Evolutionary conservation across 2,797 vertebrate genomes (phyloP), one percentile per base, ranked within the genome.

Genomic region (Bothrops alternatus): DNA sequence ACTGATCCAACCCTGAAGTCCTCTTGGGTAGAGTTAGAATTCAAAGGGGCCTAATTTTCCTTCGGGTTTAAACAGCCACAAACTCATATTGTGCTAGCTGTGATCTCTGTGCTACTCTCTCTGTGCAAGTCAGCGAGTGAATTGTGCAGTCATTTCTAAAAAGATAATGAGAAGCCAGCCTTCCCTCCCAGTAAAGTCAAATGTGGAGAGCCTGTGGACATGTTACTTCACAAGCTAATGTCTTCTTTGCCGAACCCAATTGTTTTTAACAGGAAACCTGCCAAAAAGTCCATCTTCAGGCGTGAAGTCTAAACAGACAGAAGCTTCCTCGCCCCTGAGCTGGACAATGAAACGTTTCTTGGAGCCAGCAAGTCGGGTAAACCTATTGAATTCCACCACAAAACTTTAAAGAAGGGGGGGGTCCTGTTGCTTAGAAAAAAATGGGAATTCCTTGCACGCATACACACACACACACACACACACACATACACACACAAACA

Each of bases 291-390:
- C 98, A 0, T 98, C 97, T 91, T 97, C 98, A 47, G 95, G 96
- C 50, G 97, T 97, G 95, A 99, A 98, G 96, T 96, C 98, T 73
- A 98, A 98, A 94, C 98, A 97, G 94, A 97, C 95, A 90, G 97
- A 98, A 7, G 96, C 96, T 32, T 96, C 98, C 10, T 96, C 98
- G 18, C 90, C 96, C 3, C 98, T 99, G 95, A 98, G 98, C 97
- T 98, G 98, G 98, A 98, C 98, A 86, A 98, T 98, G 97, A 98
- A 98, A 95, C 96, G 97, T 5, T 99, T 99, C 96, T 97, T 98
- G 85, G 98, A 98, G 91, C 98, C 98, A 86, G 95, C 97, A 91
- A 98, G 97, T 94, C 97, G 98, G 97, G 98, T 98, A 97, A 93
- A 96, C 94, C 37, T 47, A 89, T 93, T 94, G 89, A 87, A 86